Evolutionary conservation across 2,888 invertebrate species (phyloP), one percentile per base, ranked within the genome.

Genomic region (Monopis laevigella): DNA sequence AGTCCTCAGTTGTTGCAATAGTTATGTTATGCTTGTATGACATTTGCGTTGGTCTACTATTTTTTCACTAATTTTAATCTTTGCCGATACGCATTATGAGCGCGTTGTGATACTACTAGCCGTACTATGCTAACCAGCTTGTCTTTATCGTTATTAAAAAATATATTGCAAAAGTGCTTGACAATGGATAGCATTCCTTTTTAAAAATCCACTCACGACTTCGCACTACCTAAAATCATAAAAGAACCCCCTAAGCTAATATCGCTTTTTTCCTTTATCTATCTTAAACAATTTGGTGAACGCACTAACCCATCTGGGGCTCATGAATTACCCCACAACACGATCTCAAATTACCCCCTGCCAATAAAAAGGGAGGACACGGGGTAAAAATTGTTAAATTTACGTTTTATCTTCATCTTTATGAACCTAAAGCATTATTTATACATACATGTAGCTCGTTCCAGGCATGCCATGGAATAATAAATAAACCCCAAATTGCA

Each of bases 281-380:
- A 68, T 75, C 75, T 73, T 75, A 74, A 77, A 78, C 75, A 75
- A 78, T 77, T 78, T 74, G 68, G 72, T 75, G 72, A 74, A 72
- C 71, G 73, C 74, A 72, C 70, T 70, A 73, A 74, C 65, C 68
- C 73, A 66, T 75, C 71, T 65, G 63, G 64, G 65, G 72, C 66
- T 74, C 73, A 78, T 75, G 77, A 77, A 77, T 75, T 70, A 74
- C 67, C 49, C 54, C 48, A 69, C 17, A 41, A 73, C 70, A 68
- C 70, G 72, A 69, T 73, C 72, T 73, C 67, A 65, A 74, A 74
- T 75, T 73, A 71, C 77, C 72, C 72, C 71, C 69, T 67, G 71
- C 73, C 70, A 74, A 74, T 73, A 77, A 75, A 77, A 74, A 75
- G 26, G 13, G 28, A 34, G 32, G 8, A 17, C 30, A 18, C 12